phyloP scores from a whole-genome alignment of 37 sponge, comb jelly and placozoan genomes.

The Mnemiopsis leidyi region DNA sequence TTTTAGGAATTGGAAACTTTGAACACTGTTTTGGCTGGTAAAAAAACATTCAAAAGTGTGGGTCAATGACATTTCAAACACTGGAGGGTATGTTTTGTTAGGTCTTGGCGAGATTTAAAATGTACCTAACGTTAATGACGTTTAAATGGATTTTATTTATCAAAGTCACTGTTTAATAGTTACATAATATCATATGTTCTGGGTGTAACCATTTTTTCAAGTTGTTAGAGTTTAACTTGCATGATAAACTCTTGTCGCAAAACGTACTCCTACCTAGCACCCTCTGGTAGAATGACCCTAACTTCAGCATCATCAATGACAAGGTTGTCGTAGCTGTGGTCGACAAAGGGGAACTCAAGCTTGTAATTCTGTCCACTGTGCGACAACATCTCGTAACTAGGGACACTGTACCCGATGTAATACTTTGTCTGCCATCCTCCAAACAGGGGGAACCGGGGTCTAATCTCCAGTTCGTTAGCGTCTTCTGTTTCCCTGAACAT shows the following conservation, averaged over 20 bases:
- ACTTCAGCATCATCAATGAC: conserved; percentile 72
- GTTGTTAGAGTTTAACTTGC: too few species aligned
- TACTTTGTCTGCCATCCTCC: conserved; percentile 98
- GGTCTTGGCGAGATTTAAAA: too few species aligned
- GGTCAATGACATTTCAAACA: too few species aligned
- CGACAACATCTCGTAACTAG: conserved; percentile 86
- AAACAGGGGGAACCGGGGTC: conserved; percentile 94
- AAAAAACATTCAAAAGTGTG: too few species aligned
- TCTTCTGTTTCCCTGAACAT: conserved; percentile 76
- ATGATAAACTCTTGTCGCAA: background rate
- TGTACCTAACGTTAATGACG: too few species aligned
- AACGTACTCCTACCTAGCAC: conserved; percentile 74
- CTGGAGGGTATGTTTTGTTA: too few species aligned
- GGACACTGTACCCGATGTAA: conserved; percentile 91
- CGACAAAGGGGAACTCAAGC: conserved; percentile 84
- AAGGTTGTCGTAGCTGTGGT: conserved; percentile 90
- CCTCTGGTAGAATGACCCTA: conserved; percentile 85
- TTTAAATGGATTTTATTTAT: too few species aligned
- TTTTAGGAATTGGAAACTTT: too few species aligned
- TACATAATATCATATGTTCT: too few species aligned
- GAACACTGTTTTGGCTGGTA: too few species aligned
- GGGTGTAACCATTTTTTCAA: too few species aligned
- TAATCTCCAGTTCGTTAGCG: conserved; percentile 79
- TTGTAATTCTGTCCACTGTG: conserved; percentile 74
- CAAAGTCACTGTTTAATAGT: too few species aligned